Conservation (phyloP, 1,140 invertebrate species). For the Brachionus rotundiformis region DNA sequence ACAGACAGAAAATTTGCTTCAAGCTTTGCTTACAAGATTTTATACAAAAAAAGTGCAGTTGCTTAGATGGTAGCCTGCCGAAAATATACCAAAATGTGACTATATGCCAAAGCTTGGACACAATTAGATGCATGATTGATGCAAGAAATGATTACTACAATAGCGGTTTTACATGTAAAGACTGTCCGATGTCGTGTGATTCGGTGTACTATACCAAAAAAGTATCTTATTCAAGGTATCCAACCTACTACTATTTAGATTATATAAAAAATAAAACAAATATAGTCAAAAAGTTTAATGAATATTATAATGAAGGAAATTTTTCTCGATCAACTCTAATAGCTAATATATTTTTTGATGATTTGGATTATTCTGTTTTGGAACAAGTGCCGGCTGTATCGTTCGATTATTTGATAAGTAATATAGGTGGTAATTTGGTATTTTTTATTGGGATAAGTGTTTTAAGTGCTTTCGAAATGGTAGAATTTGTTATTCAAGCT, state of each 20-base stretch:
- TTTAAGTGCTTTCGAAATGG: constrained; percentile 3
- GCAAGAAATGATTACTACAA: background rate
- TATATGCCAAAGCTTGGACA: background rate
- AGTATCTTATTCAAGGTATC: constrained; percentile 37
- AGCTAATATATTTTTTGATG: constrained; percentile 41
- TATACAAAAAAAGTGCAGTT: background rate
- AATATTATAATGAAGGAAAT: constrained; percentile 28
- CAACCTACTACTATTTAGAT: constrained; percentile 22
- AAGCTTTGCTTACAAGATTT: constrained; percentile 38
- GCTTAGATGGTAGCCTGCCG: constrained; percentile 43
- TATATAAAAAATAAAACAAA: constrained; percentile 3
- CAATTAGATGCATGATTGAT: constrained; percentile 11
- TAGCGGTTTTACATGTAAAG: background rate
- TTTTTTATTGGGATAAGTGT: constrained; percentile 45
- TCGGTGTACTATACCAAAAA: background rate
- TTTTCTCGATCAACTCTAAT: background rate
- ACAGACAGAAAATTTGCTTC: constrained; percentile 40
- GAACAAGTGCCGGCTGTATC: constrained; percentile 13
- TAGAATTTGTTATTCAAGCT: background rate
- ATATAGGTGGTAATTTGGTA: constrained; percentile 44
- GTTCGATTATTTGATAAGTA: constrained; percentile 23
- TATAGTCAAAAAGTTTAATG: constrained; percentile 17
- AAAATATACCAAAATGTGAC: background rate
- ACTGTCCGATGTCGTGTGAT: constrained; percentile 27
- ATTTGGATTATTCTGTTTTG: background rate